Conservation (phyloP, 2,113 vertebrate species). For the Nyctereutes procyonoides region DNA sequence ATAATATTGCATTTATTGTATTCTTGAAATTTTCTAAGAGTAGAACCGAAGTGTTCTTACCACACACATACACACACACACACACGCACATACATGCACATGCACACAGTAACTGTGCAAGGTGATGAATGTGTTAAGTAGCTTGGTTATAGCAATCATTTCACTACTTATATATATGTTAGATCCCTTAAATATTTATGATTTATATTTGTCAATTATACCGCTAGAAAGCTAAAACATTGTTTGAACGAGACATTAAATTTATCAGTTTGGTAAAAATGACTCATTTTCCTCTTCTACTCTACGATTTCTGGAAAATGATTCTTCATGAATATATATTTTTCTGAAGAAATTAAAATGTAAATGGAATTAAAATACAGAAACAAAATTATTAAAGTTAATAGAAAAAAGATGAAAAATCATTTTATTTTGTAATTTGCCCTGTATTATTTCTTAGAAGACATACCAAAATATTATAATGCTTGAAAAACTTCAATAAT, state of each 20-base stretch:
- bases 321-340: not conserved
- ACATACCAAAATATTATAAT: not conserved
- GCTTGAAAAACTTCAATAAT: not conserved
- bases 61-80: not conserved
- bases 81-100: not conserved
- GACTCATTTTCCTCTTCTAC: not conserved
- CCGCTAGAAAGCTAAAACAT: not conserved
- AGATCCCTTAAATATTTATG: not conserved
- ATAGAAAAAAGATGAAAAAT: not conserved
- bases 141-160: not conserved
- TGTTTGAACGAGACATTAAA: not conserved
- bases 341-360: not conserved
- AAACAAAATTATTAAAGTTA: not conserved
- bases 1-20: not conserved
- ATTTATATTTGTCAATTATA: not conserved
- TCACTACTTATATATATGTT: not conserved
- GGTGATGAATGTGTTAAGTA: not conserved
- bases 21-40: not conserved
- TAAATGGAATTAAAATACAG: not conserved
- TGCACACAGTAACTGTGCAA: not conserved
- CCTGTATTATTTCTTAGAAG: not conserved
- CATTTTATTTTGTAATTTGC: not conserved
- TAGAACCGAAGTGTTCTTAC: not conserved
- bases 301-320: not conserved
- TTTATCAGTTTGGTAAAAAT: slow-evolving; percentile 13